Evolutionary conservation across 2,797 vertebrate genomes (phyloP).

Genomic region (Chromis chromis): DNA sequence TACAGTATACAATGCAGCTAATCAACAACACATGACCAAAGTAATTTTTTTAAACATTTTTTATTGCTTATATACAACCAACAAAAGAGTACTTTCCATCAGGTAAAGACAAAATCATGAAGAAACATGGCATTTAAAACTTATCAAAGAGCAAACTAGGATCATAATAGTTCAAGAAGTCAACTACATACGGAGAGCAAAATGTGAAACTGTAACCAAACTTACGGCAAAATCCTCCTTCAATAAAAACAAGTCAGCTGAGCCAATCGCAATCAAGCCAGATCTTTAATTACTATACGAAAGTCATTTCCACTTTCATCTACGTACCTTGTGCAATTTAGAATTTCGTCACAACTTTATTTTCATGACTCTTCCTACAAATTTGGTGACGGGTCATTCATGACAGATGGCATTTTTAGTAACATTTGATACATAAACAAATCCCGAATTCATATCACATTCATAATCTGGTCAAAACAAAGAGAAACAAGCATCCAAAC

Average conservation of each 20-base stretch:
- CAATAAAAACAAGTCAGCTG: conserved; percentile 33
- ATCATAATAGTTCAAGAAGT: conserved; percentile 21
- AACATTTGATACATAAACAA: conserved; percentile 30
- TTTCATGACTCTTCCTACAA: background rate
- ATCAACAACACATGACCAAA: conserved; percentile 25
- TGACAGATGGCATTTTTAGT: background rate
- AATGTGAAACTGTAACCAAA: conserved; percentile 18
- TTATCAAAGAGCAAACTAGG: conserved; percentile 26
- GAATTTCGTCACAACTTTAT: background rate
- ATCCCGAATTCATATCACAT: conserved; percentile 20
- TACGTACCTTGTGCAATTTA: background rate
- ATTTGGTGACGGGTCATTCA: background rate
- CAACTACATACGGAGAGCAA: conserved; percentile 43
- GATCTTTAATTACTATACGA: background rate
- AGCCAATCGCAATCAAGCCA: conserved; percentile 1
- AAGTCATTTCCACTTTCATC: background rate
- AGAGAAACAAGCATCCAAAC: conserved; percentile 40
- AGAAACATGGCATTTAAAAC: conserved; percentile 31
- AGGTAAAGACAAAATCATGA: conserved; percentile 17
- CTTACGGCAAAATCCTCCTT: conserved; percentile 25
- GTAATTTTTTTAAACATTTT: conserved; percentile 24
- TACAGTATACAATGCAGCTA: background rate
- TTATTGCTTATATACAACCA: conserved; percentile 53
- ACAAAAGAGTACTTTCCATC: conserved; percentile 21
- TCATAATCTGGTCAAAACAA: conserved; percentile 27